Conservation (phyloP, 64 coral and sea anemone genomes). For the Pachyseris speciosa region DNA sequence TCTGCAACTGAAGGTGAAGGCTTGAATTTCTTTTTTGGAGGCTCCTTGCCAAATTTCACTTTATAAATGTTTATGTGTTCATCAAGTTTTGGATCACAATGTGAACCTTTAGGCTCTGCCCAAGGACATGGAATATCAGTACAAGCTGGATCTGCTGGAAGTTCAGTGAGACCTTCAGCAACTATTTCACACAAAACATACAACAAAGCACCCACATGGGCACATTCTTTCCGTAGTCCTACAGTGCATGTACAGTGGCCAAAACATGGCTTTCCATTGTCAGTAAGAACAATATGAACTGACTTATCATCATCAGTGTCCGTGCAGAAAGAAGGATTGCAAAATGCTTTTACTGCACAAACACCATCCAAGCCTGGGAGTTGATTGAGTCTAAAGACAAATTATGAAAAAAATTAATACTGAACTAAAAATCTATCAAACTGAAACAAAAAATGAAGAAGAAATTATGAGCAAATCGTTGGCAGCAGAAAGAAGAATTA, state of each 20-base stretch:
- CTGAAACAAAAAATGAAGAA: no score
- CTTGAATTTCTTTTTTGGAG: conserved; percentile 61
- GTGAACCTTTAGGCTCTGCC: conserved; percentile 60
- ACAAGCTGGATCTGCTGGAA: conserved; percentile 57
- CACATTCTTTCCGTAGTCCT: conserved; percentile 59
- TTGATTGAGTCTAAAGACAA: no score
- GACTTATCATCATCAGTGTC: conserved; percentile 64
- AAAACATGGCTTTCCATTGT: conserved; percentile 45
- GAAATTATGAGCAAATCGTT: no score
- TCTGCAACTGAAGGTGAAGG: conserved; percentile 65
- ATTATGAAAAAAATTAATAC: no score
- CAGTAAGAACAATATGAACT: conserved; percentile 51
- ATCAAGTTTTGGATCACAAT: conserved; percentile 77
- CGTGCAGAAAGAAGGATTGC: conserved; percentile 81
- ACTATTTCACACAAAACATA: conserved; percentile 81
- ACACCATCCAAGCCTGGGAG: no score
- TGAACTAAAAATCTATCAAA: no score
- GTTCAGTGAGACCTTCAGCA: conserved; percentile 60
- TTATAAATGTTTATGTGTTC: conserved; percentile 72
- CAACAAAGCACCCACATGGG: conserved; percentile 70
- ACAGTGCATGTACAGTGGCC: conserved; percentile 73
- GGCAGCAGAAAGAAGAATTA: no score
- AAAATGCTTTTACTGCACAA: conserved; percentile 34
- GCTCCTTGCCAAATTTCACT: conserved; percentile 69
- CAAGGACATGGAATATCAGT: conserved; percentile 68